Conservation (phyloP, 2,113 vertebrate genomes). For the Elanus axillaris region DNA sequence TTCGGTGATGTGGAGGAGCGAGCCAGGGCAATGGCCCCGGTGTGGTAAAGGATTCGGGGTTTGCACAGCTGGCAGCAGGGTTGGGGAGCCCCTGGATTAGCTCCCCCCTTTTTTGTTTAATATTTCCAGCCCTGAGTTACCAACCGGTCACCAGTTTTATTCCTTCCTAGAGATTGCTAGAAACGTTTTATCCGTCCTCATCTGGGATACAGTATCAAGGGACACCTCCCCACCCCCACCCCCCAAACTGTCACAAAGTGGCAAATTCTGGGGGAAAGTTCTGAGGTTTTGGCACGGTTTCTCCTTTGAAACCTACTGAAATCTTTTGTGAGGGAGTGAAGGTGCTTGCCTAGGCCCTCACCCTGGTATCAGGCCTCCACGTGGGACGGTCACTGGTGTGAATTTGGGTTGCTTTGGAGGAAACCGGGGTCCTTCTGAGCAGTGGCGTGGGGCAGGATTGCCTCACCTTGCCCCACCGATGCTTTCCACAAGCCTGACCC, state of each 20-base stretch:
- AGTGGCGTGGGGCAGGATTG: accelerated
- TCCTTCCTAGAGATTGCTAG: neutral
- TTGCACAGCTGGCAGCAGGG: neutral
- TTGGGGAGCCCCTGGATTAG: accelerated
- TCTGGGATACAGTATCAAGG: neutral
- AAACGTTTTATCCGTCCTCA: accelerated
- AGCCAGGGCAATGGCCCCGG: accelerated
- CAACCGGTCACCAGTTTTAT: accelerated
- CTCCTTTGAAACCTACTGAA: neutral
- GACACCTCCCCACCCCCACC: too few species aligned
- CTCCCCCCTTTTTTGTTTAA: neutral
- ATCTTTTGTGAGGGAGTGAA: neutral
- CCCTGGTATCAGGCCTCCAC: neutral
- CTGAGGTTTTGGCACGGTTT: neutral
- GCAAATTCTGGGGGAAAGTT: neutral
- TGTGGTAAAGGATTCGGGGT: neutral
- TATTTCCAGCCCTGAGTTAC: neutral
- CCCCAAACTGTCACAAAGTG: neutral
- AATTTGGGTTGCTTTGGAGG: neutral
- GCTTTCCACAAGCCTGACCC: too few species aligned
- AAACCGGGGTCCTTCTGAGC: neutral
- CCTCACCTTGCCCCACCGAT: neutral
- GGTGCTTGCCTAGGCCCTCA: neutral
- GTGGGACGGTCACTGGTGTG: neutral
- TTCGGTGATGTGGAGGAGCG: accelerated